Percentiles rank a stretch among this genome's conserved stretches.
Evolutionary conservation across 2,888 invertebrate species (phyloP).

Genomic region (Danaus chrysippus): DNA sequence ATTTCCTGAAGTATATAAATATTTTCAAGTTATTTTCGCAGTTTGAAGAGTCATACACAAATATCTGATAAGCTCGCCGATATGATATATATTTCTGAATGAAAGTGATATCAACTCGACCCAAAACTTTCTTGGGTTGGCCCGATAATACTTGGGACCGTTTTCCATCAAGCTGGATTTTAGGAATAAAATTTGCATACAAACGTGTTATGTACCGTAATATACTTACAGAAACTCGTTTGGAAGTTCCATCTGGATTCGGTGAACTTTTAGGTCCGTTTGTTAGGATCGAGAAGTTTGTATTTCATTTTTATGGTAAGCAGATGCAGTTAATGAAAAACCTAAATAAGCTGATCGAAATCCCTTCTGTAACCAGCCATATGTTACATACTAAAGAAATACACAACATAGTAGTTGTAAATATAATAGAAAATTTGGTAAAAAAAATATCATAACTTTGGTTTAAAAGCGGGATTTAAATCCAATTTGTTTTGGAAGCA

Average conservation of each 20-base stretch:
- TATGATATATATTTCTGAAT: constrained; percentile 3
- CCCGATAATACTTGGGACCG: constrained; percentile 58
- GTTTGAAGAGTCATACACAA: too few species aligned
- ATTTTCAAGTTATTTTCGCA: too few species aligned
- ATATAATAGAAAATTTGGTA: too few species aligned
- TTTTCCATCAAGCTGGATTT: constrained; percentile 69
- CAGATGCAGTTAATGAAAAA: too few species aligned
- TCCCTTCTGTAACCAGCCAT: too few species aligned
- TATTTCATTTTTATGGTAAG: constrained; percentile 1
- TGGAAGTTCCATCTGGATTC: constrained; percentile 43
- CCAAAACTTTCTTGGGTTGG: constrained; percentile 64
- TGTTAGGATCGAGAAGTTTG: constrained; percentile 14
- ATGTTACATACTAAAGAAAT: not conserved
- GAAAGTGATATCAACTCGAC: constrained; percentile 58
- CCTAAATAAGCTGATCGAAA: too few species aligned
- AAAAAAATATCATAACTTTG: too few species aligned
- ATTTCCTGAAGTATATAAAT: too few species aligned
- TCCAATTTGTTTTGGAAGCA: too few species aligned
- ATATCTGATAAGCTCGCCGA: too few species aligned
- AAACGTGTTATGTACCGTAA: constrained; percentile 67
- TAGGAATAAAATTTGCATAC: constrained; percentile 71
- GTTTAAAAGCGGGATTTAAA: too few species aligned
- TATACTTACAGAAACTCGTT: constrained; percentile 52
- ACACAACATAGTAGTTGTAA: too few species aligned
- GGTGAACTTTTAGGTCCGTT: constrained; percentile 23